These are phyloP conservation scores for Aphelenchoides besseyi DNA, from an alignment of 1,140 invertebrate species.

Conservation along the genomic window DNA sequence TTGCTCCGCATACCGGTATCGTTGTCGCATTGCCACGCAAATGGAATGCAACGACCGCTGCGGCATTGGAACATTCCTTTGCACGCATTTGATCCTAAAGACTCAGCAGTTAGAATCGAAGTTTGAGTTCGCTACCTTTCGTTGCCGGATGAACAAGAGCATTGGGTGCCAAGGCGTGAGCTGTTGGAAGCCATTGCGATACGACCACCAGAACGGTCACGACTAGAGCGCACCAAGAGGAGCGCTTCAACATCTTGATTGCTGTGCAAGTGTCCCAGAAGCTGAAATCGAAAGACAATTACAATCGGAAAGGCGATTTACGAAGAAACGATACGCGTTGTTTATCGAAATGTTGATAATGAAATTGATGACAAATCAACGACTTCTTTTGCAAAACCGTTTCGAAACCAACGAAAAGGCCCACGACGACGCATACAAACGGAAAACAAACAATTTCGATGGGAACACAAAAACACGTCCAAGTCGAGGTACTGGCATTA, in stretches of 20 bases:
- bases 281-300: no score
- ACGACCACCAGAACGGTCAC: no score
- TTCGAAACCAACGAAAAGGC: background rate
- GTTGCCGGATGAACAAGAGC: no score
- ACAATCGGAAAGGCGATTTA: no score
- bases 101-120: no score
- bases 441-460: background rate
- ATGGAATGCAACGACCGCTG: constrained; percentile 76
- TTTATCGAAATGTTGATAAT: background rate
- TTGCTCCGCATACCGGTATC: constrained; percentile 75
- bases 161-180: no score
- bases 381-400: background rate
- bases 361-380: background rate
- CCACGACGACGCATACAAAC: background rate
- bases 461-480: background rate
- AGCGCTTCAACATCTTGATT: no score
- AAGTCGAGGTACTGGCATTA: background rate
- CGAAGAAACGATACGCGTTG: no score
- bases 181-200: no score
- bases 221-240: no score
- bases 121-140: no score
- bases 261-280: no score
- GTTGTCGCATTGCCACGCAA: constrained; percentile 75
- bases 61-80: constrained; percentile 72
- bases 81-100: background rate